phyloP scores from a whole-genome alignment of 2,797 vertebrate species.

The Sciaenops ocellatus region DNA sequence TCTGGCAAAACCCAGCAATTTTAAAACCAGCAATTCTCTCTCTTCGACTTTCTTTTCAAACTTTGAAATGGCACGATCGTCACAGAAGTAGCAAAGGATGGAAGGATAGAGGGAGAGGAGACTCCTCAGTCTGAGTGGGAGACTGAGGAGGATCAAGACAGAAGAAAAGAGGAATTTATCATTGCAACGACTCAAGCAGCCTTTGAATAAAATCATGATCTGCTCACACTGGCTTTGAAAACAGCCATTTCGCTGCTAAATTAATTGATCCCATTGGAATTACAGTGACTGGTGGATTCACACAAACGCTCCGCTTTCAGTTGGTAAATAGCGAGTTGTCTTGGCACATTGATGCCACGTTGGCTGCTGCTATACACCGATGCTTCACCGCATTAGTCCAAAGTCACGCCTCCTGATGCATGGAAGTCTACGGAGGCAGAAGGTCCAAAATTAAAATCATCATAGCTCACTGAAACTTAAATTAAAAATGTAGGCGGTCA shows the following conservation, averaged over 20 bases:
- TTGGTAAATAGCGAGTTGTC: background rate
- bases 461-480: no score
- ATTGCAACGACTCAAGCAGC: no score
- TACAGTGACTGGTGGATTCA: background rate
- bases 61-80: constrained; percentile 9
- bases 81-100: background rate
- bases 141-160: background rate
- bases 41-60: constrained; percentile 4
- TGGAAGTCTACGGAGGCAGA: no score
- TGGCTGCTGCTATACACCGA: background rate
- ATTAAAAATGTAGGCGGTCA: no score
- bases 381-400: no score
- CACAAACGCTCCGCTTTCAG: background rate
- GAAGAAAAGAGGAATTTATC: background rate
- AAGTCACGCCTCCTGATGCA: no score
- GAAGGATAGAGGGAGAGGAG: background rate
- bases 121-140: background rate
- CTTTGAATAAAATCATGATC: background rate
- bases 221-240: background rate
- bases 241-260: background rate
- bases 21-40: background rate
- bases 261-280: background rate
- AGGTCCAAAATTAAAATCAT: no score
- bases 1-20: constrained; percentile 30
- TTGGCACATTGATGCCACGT: background rate